Evolutionary conservation across 2,888 invertebrate species (phyloP), one percentile per base, ranked within the genome.

Genomic region (Lasioglossum vierecki): DNA sequence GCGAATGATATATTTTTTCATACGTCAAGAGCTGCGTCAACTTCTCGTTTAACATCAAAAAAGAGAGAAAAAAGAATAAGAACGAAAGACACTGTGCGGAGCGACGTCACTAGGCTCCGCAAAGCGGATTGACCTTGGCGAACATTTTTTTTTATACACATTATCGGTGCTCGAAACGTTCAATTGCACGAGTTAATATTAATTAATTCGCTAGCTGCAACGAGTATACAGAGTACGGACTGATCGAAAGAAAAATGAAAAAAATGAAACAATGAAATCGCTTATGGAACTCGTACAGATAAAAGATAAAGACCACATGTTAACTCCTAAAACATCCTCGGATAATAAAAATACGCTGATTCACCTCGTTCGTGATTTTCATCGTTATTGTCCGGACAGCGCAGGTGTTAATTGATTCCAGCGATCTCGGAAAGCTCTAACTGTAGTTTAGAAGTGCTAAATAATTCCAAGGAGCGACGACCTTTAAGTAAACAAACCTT

Each of bases 1-100:
- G 53, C 46, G 39, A 53, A 49, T 8, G 22, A 78, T 77, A 80
- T 79, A 82, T 85, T 86, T 85, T 39, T 85, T 74, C 85, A 49
- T 74, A 71, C 66, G 71, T 74, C 57, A 57, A 66, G 41, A 72
- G 49, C 66, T 70, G 13, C 74, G 70, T 77, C 77, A 66, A n/a
- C 15, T 26, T 26, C 57, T 35, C 26, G 57, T 18, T 5, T 22
- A 9, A 8, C 13, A 46, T 41, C 13, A 39, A 39, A 39, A 18
- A 39, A 39, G 39, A 49, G 18, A 3, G 41, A 44, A 11, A 13
- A 44, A 44, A 66, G 22, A 68, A 22, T 3, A 22, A 35, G 35
- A n/a, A 46, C 60, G n/a, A 4, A 39, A 39, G 11, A 41, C 68
- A 9, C 39, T 9, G n/a, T 39, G 0, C 0, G 4, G 46, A 68